A percentile compares a stretch with the other conserved stretches of the same genome.
Conservation (phyloP, 2,113 vertebrate species). For the Sitta europaea region DNA sequence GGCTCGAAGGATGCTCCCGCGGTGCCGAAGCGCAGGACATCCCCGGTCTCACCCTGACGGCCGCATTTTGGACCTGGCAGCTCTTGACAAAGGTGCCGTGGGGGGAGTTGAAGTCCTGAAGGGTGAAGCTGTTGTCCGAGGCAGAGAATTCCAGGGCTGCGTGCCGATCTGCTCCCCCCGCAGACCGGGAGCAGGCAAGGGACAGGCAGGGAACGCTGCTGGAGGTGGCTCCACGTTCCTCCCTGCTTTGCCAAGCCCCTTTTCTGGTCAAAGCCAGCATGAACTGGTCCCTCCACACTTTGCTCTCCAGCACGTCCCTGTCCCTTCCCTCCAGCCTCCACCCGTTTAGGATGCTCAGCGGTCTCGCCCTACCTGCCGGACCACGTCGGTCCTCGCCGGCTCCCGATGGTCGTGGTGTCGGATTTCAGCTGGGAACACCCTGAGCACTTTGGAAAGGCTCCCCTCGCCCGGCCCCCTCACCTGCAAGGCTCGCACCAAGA, state of each 20-base stretch:
- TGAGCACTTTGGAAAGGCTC: conserved; percentile 67
- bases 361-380: conserved; percentile 70
- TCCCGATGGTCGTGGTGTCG: conserved; percentile 65
- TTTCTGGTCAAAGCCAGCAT: accelerated
- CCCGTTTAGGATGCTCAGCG: accelerated
- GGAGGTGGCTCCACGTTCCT: not conserved
- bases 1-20: too few species aligned
- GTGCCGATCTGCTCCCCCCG: not conserved
- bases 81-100: not conserved
- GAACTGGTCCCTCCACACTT: not conserved
- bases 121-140: not conserved
- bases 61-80: conserved; percentile 80
- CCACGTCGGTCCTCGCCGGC: conserved; percentile 67
- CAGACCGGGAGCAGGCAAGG: not conserved
- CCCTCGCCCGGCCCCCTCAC: conserved; percentile 22
- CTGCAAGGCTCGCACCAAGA: not conserved
- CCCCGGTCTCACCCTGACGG: conserved; percentile 67
- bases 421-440: conserved; percentile 71
- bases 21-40: conserved; percentile 73
- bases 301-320: not conserved
- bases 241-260: not conserved
- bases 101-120: not conserved
- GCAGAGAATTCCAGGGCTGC: not conserved
- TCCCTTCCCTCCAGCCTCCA: not conserved
- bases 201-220: not conserved